A percentile compares a stretch with the other conserved stretches of the same genome.
Conservation (phyloP, 2,888 invertebrate species). For the Caenorhabditis sp. region DNA sequence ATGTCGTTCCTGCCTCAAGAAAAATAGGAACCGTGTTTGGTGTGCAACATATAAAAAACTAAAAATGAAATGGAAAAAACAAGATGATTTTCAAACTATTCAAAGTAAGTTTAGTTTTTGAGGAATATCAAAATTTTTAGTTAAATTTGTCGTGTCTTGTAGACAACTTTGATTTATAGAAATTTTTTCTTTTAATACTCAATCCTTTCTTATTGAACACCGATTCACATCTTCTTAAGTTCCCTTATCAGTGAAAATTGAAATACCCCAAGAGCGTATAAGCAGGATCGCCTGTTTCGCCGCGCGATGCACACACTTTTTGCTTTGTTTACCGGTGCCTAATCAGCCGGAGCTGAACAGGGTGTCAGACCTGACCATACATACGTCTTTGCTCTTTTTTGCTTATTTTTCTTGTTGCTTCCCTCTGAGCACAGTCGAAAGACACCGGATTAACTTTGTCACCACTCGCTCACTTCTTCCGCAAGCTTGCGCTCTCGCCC, state of each 20-base stretch:
- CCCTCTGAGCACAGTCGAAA: slow-evolving; percentile 15
- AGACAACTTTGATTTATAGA: no score
- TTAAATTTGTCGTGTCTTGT: no score
- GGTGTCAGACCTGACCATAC: slow-evolving; percentile 57
- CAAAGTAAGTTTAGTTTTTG: no score
- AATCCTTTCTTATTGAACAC: no score
- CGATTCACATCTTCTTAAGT: no score
- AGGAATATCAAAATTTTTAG: no score
- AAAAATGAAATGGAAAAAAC: slow-evolving; percentile 15
- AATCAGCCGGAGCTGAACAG: slow-evolving; percentile 54
- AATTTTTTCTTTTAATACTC: no score
- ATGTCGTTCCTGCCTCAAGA: slow-evolving; percentile 34
- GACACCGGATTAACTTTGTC: slow-evolving; percentile 61
- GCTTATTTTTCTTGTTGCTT: slow-evolving; percentile 2
- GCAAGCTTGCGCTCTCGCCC: slow-evolving; percentile 25
- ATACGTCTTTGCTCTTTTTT: slow-evolving; percentile 34
- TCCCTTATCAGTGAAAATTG: no score
- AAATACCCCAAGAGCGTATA: no score
- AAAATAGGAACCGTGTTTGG: slow-evolving; percentile 46
- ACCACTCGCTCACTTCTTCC: slow-evolving; percentile 32
- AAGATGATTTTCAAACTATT: neutral
- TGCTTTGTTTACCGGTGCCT: slow-evolving; percentile 54
- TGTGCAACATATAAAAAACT: slow-evolving; percentile 41
- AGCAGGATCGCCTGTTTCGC: slow-evolving; percentile 5
- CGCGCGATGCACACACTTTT: slow-evolving; percentile 20